Base-by-base conservation (phyloP, 2,888 invertebrate species). In the Prenolepis imparis region DNA sequence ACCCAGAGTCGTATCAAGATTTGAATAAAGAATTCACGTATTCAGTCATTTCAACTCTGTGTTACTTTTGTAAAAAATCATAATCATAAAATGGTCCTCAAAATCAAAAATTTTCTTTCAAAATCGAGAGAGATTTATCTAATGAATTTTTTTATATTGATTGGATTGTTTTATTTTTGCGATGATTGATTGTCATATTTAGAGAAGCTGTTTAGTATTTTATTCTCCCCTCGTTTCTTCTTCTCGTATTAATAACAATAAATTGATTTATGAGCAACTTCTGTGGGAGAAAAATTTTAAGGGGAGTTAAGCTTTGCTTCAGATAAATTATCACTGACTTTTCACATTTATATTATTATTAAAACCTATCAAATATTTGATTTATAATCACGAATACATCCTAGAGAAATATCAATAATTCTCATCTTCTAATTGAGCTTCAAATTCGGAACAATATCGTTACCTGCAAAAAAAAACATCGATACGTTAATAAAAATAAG, bases 251-350 rank as follows among this genome's bases (percentile, higher is more conserved):
- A 59, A 70, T 70, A 59, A 44, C 11, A 36, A 12, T 21, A 36
- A 32, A 55, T 36, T 61, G 70, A 80, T 61, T 80, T 80, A 61
- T 36, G n/a, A 70, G 44, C 8, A 36, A 80, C 48, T 78, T 36
- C 8, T 21, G 3, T 55, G 36, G 11, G n/a, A 57, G 28, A 52
- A n/a, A 21, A n/a, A 41, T 12, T 36, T 41, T 24, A 61, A 78
- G 44, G 0, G 28, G n/a, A 67, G 2, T 57, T 57, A 11, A 32
- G 2, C 18, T 41, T 24, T 59, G 11, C 44, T 48, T 21, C 36
- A 28, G 44, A 80, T 24, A 21, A 44, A 39, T 70, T 59, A 12
- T 80, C 32, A 70, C 6, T 5, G 36, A 70, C 61, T 59, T n/a
- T 48, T 70, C 24, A 59, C 8, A 8, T 1, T n/a, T 32, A 67